Evolutionary conservation across 2,113 vertebrate genomes (phyloP).

Genomic region (Reinhardtius hippoglossoides): DNA sequence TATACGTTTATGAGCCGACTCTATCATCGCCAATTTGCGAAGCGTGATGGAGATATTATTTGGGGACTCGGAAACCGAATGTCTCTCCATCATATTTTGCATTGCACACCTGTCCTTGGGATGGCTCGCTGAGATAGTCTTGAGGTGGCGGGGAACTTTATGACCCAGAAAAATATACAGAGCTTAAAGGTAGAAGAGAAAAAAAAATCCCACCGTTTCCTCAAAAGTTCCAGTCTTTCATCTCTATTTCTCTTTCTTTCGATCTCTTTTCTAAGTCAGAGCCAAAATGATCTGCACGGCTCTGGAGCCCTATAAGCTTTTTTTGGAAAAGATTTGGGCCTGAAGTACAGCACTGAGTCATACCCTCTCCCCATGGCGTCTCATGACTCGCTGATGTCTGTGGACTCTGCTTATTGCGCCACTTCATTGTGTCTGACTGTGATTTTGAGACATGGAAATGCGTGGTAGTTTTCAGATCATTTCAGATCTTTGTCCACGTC

Average conservation of each 20-base stretch:
- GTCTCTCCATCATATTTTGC: constrained; percentile 22
- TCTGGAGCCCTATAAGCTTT: neutral
- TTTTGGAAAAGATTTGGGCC: neutral
- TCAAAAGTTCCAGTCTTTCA: neutral
- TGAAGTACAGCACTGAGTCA: constrained; percentile 30
- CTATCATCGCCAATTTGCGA: constrained; percentile 21
- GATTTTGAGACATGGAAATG: neutral
- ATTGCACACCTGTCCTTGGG: constrained; percentile 21
- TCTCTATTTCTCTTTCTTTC: neutral
- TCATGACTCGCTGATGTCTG: constrained; percentile 32
- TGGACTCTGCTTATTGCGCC: constrained; percentile 15
- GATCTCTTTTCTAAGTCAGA: neutral
- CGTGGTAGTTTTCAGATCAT: neutral
- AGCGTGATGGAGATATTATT: neutral
- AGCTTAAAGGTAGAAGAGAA: neutral
- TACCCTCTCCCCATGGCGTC: constrained; percentile 13
- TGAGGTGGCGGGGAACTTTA: constrained; percentile 8
- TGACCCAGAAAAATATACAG: neutral
- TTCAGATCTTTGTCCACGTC: neutral
- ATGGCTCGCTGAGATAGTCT: constrained; percentile 5
- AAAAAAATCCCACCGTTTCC: neutral
- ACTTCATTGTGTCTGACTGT: constrained; percentile 23
- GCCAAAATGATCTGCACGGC: neutral
- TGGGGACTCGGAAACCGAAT: neutral
- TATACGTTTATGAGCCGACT: constrained; percentile 31